Conservation (phyloP, 2,888 invertebrate species). For the Oxytorus armatus region DNA sequence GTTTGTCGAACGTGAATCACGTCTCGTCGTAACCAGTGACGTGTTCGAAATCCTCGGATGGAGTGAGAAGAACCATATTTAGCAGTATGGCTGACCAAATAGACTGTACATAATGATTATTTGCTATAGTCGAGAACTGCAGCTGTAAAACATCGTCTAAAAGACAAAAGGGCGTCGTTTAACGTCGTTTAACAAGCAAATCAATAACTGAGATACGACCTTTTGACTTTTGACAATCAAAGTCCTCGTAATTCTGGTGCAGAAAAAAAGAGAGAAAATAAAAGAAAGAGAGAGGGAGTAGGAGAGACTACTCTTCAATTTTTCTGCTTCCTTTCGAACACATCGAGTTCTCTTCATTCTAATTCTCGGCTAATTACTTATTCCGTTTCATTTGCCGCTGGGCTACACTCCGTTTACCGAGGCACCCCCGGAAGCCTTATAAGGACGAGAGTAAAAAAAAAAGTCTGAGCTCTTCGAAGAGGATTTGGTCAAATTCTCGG, state of each 20-base stretch:
- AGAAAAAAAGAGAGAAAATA: background rate
- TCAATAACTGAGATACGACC: background rate
- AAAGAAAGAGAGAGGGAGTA: slow-evolving; percentile 4
- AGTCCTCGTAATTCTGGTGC: background rate
- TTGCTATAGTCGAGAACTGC: slow-evolving; percentile 1
- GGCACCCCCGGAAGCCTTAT: slow-evolving; percentile 68
- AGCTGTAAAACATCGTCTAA: background rate
- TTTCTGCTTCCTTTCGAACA: background rate
- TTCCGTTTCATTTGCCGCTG: background rate
- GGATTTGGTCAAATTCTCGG: too few relatives aligned
- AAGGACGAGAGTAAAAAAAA: slow-evolving; percentile 47
- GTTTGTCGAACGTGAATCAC: slow-evolving; percentile 63
- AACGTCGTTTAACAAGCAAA: background rate
- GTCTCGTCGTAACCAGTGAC: slow-evolving; percentile 61
- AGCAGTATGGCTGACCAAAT: slow-evolving; percentile 60
- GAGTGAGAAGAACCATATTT: slow-evolving; percentile 64
- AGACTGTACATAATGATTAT: slow-evolving; percentile 11
- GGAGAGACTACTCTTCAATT: background rate
- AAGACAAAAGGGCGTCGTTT: background rate
- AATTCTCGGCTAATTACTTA: slow-evolving; percentile 14
- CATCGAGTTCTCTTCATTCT: slow-evolving; percentile 4
- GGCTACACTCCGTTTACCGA: slow-evolving; percentile 13
- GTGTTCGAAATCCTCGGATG: slow-evolving; percentile 58
- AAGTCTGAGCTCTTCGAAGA: too few relatives aligned
- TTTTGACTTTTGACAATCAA: background rate